phyloP scores from a whole-genome alignment of 2,888 invertebrate genomes.

The Aleiodes testaceus region DNA sequence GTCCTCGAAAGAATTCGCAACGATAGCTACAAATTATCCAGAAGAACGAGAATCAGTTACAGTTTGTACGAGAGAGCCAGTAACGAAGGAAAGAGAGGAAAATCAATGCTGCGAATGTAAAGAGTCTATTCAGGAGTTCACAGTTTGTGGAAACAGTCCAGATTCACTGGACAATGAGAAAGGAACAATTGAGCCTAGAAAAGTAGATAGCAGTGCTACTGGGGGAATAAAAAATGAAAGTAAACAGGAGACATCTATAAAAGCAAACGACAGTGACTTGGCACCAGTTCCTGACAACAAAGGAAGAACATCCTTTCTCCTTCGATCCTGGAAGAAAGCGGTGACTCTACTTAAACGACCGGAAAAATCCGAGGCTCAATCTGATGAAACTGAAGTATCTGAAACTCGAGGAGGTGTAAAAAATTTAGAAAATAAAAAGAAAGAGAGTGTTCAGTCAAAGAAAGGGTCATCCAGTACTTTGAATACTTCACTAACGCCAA shows the following conservation, averaged over 20 bases:
- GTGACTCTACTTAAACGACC: slow-evolving; percentile 35
- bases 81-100: slow-evolving; percentile 54
- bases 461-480: slow-evolving; percentile 29
- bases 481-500: background rate
- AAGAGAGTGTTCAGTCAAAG: background rate
- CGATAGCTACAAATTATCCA: slow-evolving; percentile 28
- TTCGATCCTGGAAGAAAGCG: slow-evolving; percentile 48
- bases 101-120: background rate
- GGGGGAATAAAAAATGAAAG: background rate
- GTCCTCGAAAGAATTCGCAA: background rate
- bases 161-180: background rate
- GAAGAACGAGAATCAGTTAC: slow-evolving; percentile 2
- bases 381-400: background rate
- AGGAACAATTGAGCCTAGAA: background rate
- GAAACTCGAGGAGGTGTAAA: background rate
- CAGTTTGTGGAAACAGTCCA: slow-evolving; percentile 31
- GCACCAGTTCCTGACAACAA: slow-evolving; percentile 23
- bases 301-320: slow-evolving; percentile 44
- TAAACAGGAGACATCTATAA: background rate
- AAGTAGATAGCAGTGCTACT: background rate
- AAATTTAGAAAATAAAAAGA: background rate
- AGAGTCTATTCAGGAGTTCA: slow-evolving; percentile 26
- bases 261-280: slow-evolving; percentile 9
- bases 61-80: slow-evolving; percentile 45
- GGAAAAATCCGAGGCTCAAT: background rate